phyloP scores from a whole-genome alignment of 2,113 vertebrate species.

The Arizona elegans region DNA sequence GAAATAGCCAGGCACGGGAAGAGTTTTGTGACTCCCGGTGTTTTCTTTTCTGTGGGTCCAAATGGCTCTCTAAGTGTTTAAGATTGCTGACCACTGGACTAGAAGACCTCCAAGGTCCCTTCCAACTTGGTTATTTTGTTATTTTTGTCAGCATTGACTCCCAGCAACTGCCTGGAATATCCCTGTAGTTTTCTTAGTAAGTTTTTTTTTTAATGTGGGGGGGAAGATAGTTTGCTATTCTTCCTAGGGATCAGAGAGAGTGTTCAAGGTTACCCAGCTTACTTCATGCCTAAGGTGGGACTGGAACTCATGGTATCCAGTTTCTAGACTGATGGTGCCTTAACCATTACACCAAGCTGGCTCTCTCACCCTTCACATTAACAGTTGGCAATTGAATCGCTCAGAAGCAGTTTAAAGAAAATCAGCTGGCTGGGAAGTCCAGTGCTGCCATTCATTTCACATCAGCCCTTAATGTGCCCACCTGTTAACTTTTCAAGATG shows the following conservation, averaged over 20 bases:
- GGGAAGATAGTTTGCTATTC: background rate
- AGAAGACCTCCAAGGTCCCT: background rate
- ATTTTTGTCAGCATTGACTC: background rate
- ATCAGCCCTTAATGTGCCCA: background rate
- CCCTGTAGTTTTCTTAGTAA: background rate
- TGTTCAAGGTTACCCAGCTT: background rate
- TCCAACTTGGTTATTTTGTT: background rate
- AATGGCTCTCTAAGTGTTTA: too few species aligned
- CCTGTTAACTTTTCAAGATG: background rate
- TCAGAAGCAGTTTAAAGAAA: background rate
- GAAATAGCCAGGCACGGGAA: too few species aligned
- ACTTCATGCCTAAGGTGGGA: background rate
- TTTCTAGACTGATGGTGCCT: background rate
- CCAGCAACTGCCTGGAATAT: background rate
- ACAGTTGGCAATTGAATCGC: background rate
- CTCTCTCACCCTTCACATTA: background rate
- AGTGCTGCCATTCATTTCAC: background rate
- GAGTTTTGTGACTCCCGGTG: too few species aligned
- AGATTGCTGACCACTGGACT: background rate
- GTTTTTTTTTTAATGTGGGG: background rate
- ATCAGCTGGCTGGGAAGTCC: background rate
- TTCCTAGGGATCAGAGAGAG: background rate
- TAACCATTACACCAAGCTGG: background rate
- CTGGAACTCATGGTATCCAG: background rate
- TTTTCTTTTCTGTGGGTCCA: too few species aligned